phyloP scores from a whole-genome alignment of 2,888 invertebrate species.

The Chrysotoxum bicinctum region DNA sequence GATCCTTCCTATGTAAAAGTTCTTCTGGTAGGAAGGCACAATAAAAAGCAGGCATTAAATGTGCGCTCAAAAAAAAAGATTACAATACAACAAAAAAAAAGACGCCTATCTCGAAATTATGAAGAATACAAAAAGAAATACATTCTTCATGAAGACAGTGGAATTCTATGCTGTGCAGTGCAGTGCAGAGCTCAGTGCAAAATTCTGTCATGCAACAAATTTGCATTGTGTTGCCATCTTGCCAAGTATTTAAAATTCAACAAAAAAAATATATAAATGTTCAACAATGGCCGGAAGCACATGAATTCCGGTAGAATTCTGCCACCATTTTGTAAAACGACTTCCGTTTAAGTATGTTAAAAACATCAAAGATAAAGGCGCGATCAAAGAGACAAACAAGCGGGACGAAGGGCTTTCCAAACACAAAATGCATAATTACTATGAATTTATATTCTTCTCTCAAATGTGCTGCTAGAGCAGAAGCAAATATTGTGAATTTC shows the following conservation, averaged over 20 bases:
- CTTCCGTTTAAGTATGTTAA: slow-evolving; percentile 67
- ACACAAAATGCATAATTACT: slow-evolving; percentile 48
- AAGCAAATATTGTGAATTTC: background rate
- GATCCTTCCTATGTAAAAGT: background rate
- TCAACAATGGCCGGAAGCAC: slow-evolving; percentile 45
- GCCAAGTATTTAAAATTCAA: background rate
- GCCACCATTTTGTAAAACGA: slow-evolving; percentile 45
- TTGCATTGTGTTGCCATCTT: slow-evolving; percentile 28
- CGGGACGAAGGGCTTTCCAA: background rate
- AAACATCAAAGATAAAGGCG: slow-evolving; percentile 59
- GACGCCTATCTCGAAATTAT: slow-evolving; percentile 30
- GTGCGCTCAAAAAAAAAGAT: slow-evolving; percentile 30
- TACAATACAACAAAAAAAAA: slow-evolving; percentile 51
- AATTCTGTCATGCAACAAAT: slow-evolving; percentile 31
- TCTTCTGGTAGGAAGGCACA: slow-evolving; percentile 31
- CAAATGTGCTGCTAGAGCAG: background rate
- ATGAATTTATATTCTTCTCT: slow-evolving; percentile 18
- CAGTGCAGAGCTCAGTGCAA: background rate
- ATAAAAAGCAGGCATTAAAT: slow-evolving; percentile 27
- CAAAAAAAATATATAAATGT: background rate
- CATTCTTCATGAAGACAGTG: slow-evolving; percentile 19
- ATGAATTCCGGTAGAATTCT: slow-evolving; percentile 29
- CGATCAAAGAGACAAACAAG: slow-evolving; percentile 4
- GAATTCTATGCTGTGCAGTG: background rate
- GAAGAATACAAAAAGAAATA: slow-evolving; percentile 17